Evolutionary conservation across 1,140 invertebrate species (phyloP), one percentile per base, ranked within the genome.

Genomic region (Sinella curviseta): DNA sequence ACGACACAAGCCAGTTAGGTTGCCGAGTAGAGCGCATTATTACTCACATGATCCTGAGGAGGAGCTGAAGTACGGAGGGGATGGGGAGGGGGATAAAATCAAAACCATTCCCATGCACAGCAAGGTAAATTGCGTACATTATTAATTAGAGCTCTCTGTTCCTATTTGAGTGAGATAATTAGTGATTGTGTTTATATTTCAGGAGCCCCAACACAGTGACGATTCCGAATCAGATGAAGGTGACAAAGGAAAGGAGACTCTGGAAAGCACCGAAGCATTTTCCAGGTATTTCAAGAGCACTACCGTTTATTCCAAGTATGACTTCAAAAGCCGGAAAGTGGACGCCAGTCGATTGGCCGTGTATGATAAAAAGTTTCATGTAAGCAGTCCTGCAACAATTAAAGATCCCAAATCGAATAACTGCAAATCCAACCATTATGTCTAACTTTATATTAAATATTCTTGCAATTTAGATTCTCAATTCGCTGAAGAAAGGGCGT

Each of bases 401-500:
- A 16, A 12, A 74, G 17, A 74, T 74, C 2, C 8, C 4, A 17
- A 74, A 12, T 12, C 31, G 17, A 34, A 30, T 33, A n/a, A n/a
- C n/a, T n/a, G n/a, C n/a, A n/a, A n/a, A n/a, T n/a, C n/a, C n/a
- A n/a, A n/a, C n/a, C 26, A 8, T 67, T 24, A 12, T 67, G n/a
- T n/a, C 60, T 8, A 12, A n/a, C 24, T 67, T 67, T n/a, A n/a
- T n/a, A n/a, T n/a, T n/a, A n/a, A 4, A n/a, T 24, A 14, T 67
- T 67, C 24, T n/a, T n/a, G n/a, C n/a, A n/a, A 85, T 87, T 35
- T 80, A 91, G 86, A 91, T 93, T 76, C 79, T 94, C 0, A 84
- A 88, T 8, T 91, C 90, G 65, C 89, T 96, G 20, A 85, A 89
- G 36, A 88, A 89, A 0, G 90, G 94, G 87, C 88, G 91, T 84